phyloP scores from a whole-genome alignment of 2,888 invertebrate genomes.

The Latheticus oryzae region DNA sequence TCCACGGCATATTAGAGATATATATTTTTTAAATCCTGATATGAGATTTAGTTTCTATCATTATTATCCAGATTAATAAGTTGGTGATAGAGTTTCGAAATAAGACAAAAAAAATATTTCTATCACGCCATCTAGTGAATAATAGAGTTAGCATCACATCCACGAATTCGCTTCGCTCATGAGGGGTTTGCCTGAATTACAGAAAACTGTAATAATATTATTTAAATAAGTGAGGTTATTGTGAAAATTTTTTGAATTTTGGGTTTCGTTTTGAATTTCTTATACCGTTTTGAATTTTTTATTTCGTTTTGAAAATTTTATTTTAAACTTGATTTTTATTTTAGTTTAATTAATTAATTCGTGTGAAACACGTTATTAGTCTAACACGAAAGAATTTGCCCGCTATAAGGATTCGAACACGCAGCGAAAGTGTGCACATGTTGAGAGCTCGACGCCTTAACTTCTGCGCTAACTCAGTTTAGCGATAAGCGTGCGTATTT shows the following conservation, averaged over 20 bases:
- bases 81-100: slow-evolving; percentile 2
- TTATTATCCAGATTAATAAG: slow-evolving; percentile 2
- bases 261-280: slow-evolving; percentile 15
- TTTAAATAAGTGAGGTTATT: slow-evolving; percentile 12
- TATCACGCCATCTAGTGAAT: slow-evolving; percentile 3
- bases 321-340: slow-evolving; percentile 1
- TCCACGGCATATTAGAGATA: slow-evolving; percentile 13
- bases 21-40: slow-evolving; percentile 10
- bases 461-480: slow-evolving; percentile 1
- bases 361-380: slow-evolving; percentile 5
- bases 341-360: slow-evolving; percentile 18
- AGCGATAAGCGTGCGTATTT: not conserved
- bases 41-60: slow-evolving; percentile 6
- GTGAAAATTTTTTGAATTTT: slow-evolving; percentile 20
- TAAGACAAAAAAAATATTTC: slow-evolving; percentile 2
- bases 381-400: slow-evolving; percentile 21
- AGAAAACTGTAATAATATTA: slow-evolving; percentile 2
- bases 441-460: not conserved
- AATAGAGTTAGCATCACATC: slow-evolving; percentile 2
- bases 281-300: slow-evolving; percentile 7
- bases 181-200: slow-evolving; percentile 2
- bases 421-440: slow-evolving; percentile 44
- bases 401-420: slow-evolving; percentile 40
- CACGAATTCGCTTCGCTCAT: slow-evolving; percentile 3
- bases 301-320: slow-evolving; percentile 1